A percentile compares a stretch with the other conserved stretches of the same genome.
Evolutionary conservation across 2,797 vertebrate species (phyloP).

Genomic region (Simalia tracyae): DNA sequence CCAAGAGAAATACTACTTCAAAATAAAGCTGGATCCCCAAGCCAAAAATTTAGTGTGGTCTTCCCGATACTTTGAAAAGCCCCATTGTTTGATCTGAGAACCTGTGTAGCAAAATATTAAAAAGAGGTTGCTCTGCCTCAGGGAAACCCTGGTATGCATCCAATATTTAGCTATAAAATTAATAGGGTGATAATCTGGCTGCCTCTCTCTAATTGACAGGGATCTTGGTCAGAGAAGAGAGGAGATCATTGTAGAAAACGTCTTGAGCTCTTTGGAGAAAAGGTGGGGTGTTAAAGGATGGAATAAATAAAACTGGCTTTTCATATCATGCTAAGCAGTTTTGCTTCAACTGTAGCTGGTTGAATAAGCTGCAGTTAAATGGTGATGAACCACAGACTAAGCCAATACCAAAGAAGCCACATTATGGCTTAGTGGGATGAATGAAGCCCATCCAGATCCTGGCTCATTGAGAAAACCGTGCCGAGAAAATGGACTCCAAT

Average conservation of each 20-base stretch:
- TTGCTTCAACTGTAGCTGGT: not conserved
- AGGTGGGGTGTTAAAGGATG: not conserved
- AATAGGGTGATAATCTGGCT: not conserved
- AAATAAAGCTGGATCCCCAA: not conserved
- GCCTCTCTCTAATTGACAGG: not conserved
- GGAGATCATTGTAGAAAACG: not conserved
- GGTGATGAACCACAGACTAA: not conserved
- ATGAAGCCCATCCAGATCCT: not conserved
- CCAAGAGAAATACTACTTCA: not conserved
- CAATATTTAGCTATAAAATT: not conserved
- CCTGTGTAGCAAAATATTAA: not conserved
- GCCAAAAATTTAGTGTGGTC: not conserved
- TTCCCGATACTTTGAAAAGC: not conserved
- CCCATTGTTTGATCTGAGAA: not conserved
- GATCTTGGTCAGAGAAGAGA: not conserved
- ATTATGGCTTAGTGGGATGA: not conserved
- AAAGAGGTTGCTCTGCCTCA: not conserved
- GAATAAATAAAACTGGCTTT: not conserved
- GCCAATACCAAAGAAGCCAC: not conserved
- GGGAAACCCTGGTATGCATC: not conserved
- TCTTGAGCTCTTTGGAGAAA: not conserved
- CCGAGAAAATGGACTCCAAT: not conserved
- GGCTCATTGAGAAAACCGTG: not conserved
- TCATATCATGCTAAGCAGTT: not conserved
- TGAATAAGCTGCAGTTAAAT: not conserved